phyloP scores from a whole-genome alignment of 1,140 invertebrate genomes.

The Cryptotermes secundus region DNA sequence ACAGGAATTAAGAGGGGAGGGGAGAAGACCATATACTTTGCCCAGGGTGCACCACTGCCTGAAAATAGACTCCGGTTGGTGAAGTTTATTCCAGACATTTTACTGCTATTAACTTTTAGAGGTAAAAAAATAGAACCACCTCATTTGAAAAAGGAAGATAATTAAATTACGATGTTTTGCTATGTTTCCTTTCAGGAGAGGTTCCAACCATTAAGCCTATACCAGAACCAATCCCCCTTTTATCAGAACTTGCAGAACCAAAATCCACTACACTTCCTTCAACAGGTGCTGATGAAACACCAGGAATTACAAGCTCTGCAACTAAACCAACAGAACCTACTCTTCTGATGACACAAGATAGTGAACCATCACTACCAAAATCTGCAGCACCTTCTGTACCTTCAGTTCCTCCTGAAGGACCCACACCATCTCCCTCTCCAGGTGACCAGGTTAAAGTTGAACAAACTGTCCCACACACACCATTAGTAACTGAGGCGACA shows the following conservation, averaged over 20 bases:
- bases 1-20: no score
- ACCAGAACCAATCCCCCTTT: background rate
- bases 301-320: constrained; percentile 27
- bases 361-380: background rate
- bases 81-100: background rate
- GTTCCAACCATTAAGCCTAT: background rate
- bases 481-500: constrained; percentile 31
- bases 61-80: background rate
- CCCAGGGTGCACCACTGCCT: no score
- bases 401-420: background rate
- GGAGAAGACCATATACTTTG: no score
- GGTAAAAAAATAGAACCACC: background rate
- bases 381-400: background rate
- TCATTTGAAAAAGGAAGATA: background rate
- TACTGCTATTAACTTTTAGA: background rate
- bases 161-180: background rate
- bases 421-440: background rate
- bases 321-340: background rate
- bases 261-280: background rate
- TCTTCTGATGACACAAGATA: background rate
- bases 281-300: constrained; percentile 25
- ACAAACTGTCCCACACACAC: constrained; percentile 12
- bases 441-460: background rate
- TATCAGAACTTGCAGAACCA: no score
- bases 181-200: constrained; percentile 12